Evolutionary conservation across 2,113 vertebrate genomes (phyloP), one percentile per base, ranked within the genome.

Genomic region (Indicator indicator): DNA sequence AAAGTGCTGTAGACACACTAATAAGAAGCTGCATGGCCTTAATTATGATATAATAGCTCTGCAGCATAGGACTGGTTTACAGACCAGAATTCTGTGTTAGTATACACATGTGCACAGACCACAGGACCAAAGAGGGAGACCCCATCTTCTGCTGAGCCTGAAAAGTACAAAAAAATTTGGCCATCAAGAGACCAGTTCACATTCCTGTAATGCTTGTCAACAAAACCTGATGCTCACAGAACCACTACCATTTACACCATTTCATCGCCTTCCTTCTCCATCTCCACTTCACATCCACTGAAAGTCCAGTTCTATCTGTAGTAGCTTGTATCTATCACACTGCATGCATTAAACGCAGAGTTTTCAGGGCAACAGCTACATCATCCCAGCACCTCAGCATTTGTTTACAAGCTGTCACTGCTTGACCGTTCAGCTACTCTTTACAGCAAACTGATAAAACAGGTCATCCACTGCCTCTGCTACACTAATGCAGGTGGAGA

Each of bases 291-390:
- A 42, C 6, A 52, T 19, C 7, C 16, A 30, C 44, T 62, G 17
- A 14, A 83, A 85, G 42, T 56, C 27, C 79, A 83, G 9, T 36
- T 46, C 0, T 38, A 9, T 26, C 64, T n/a, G 19, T 23, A 18
- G 13, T 36, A 62, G 73, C 30, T 65, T 20, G 6, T 16, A 48
- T 9, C 48, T 1, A 0, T 40, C 85, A 46, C 3, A 13, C 5
- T 17, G 7, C 40, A 59, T 5, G 27, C 6, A 32, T 32, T 69
- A 73, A 65, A 73, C 20, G n/a, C 3, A 4, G 30, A 77, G 52
- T 19, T 86, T 83, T 63, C 79, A 77, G 68, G 5, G 4, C 32
- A 70, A 67, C 30, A 73, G 36, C 20, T 52, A 55, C 16, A 46
- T 36, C 8, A 16, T 67, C n/a, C 28, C 60, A 81, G 28, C 30